Conservation (phyloP, 2,888 invertebrate species). For the Eupsilia transversa region DNA sequence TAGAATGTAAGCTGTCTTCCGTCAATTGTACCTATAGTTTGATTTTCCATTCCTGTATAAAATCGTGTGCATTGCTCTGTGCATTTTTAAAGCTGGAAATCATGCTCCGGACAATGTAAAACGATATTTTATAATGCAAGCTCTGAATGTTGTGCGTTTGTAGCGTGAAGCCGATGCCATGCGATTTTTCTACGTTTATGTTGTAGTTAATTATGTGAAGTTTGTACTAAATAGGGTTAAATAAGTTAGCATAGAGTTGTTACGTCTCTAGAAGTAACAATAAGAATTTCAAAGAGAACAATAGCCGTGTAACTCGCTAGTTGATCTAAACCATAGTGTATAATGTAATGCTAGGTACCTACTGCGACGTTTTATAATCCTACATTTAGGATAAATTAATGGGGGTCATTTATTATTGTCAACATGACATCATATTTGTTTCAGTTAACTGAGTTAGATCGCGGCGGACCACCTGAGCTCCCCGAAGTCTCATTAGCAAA, state of each 20-base stretch:
- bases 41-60: constrained; percentile 71
- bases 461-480: constrained; percentile 80
- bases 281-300: constrained; percentile 56
- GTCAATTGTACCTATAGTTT: constrained; percentile 68
- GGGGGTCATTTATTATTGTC: constrained; percentile 74
- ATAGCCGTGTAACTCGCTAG: constrained; percentile 56
- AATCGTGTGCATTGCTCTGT: constrained; percentile 56
- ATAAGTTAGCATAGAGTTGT: constrained; percentile 55
- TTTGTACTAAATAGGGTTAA: constrained; percentile 50
- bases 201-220: constrained; percentile 51
- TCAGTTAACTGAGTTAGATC: constrained; percentile 73
- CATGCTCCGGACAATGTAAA: constrained; percentile 48
- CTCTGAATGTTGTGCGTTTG: constrained; percentile 61
- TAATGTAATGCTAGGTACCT: constrained; percentile 43
- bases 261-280: constrained; percentile 52
- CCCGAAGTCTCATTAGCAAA: constrained; percentile 85
- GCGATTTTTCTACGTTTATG: constrained; percentile 57
- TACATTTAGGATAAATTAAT: constrained; percentile 73
- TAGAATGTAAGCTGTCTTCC: constrained; percentile 71
- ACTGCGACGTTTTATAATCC: constrained; percentile 47
- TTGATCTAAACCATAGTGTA: constrained; percentile 42
- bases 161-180: constrained; percentile 50
- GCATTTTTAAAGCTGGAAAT: constrained; percentile 47
- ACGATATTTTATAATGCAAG: constrained; percentile 54
- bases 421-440: constrained; percentile 81